Percentiles rank a stretch among this genome's conserved stretches.
phyloP scores from a whole-genome alignment of 2,888 invertebrate genomes.

The Cataglyphis altisquamis region DNA sequence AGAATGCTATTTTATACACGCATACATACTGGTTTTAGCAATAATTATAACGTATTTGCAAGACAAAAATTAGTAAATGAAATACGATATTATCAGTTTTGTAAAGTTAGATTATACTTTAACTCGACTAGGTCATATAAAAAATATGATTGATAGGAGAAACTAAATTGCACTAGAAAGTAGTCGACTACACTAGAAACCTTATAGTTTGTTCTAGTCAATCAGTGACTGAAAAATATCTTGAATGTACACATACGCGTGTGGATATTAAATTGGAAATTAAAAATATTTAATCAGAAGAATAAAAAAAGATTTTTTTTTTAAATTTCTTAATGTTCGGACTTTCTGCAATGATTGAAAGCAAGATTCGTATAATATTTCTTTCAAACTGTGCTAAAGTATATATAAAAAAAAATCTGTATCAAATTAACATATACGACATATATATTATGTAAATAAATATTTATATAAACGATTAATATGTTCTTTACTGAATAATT shows the following conservation, averaged over 20 bases:
- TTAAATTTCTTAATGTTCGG: background rate
- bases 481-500: background rate
- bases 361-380: background rate
- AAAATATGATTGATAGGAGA: constrained; percentile 24
- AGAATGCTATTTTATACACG: background rate
- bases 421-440: too few species aligned
- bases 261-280: background rate
- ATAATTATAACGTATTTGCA: background rate
- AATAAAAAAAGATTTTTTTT: background rate
- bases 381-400: background rate
- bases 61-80: background rate
- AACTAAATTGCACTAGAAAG: constrained; percentile 57
- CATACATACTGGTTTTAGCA: background rate
- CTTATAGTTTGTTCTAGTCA: constrained; percentile 5
- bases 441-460: background rate
- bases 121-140: background rate
- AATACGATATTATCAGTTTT: background rate
- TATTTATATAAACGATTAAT: background rate
- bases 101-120: background rate
- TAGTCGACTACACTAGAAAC: constrained; percentile 43
- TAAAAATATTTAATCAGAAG: background rate
- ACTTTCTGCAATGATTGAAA: background rate
- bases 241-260: background rate
- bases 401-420: background rate
- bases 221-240: constrained; percentile 44